Evolutionary conservation across 2,888 invertebrate genomes (phyloP), one percentile per base, ranked within the genome.

Genomic region (Tetragnatha montana): DNA sequence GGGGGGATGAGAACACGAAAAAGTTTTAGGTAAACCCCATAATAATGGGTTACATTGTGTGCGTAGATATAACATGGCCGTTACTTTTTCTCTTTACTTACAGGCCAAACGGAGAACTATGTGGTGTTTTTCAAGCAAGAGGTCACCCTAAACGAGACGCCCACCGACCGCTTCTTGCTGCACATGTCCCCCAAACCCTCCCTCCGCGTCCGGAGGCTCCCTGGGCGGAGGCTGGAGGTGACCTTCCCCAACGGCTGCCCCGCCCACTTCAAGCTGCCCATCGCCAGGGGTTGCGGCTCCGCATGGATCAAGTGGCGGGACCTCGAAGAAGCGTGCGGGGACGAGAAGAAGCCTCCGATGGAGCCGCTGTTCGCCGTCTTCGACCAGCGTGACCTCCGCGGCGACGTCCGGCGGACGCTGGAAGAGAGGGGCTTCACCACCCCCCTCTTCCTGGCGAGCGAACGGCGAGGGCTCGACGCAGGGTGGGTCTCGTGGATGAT

Each of bases 31-130:
- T n/a, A n/a, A n/a, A n/a, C n/a, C n/a, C n/a, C n/a, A n/a, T n/a
- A n/a, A n/a, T n/a, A n/a, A n/a, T n/a, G n/a, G n/a, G n/a, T n/a
- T n/a, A n/a, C n/a, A n/a, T n/a, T n/a, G n/a, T n/a, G n/a, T n/a
- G n/a, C n/a, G n/a, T n/a, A n/a, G n/a, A n/a, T n/a, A n/a, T n/a
- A n/a, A n/a, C n/a, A n/a, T n/a, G n/a, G n/a, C n/a, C n/a, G n/a
- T n/a, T n/a, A n/a, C n/a, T n/a, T n/a, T n/a, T 60, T 60, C 60
- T 60, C 60, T 17, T 17, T 60, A 17, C 60, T 17, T 10, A 0
- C 71, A 81, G 81, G 81, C 22, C 12, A 73, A 4, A 81, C 81
- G 7, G 21, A 51, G 21, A 81, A 81, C n/a, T 81, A 73, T 47
- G 0, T 81, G 12, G 50, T 81, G 49, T 73, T 73, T 17, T 51